Percentiles rank a stretch among this genome's conserved stretches.
Evolutionary conservation across 1,140 invertebrate genomes (phyloP).

Genomic region (Chrysoperla carnea): DNA sequence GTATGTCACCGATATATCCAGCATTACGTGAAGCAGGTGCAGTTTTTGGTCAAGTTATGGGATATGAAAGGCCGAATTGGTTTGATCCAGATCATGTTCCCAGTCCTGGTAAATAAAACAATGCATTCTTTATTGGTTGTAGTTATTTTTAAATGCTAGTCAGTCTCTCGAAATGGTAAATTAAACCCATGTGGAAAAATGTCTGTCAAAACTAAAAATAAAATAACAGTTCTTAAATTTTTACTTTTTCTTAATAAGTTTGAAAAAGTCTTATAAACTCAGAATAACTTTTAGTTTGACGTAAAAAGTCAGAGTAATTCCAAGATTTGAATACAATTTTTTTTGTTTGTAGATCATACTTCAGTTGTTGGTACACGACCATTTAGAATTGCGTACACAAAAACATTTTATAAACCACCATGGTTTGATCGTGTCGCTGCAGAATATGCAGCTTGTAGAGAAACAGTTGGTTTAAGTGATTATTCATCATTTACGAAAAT

Average conservation of each 20-base stretch:
- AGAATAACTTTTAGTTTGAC: too few species aligned
- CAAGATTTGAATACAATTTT: too few species aligned
- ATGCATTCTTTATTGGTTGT: background rate
- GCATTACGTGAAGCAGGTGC: slow-evolving; percentile 79
- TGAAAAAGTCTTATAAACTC: too few species aligned
- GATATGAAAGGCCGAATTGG: slow-evolving; percentile 90
- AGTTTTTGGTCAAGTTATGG: slow-evolving; percentile 97
- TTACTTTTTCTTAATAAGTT: too few species aligned
- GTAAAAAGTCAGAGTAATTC: too few species aligned
- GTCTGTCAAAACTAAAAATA: too few species aligned
- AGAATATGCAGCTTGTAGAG: slow-evolving; percentile 89
- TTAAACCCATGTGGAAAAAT: too few species aligned
- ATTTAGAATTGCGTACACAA: slow-evolving; percentile 51
- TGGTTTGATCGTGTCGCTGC: slow-evolving; percentile 82
- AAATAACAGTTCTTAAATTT: too few species aligned
- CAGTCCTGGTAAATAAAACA: background rate
- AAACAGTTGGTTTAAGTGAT: slow-evolving; percentile 84
- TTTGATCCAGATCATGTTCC: slow-evolving; percentile 44
- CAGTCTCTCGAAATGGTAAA: too few species aligned
- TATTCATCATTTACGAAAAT: slow-evolving; percentile 98
- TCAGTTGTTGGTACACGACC: slow-evolving; percentile 22
- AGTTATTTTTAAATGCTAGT: too few species aligned
- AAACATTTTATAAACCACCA: slow-evolving; percentile 71
- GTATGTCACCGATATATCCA: slow-evolving; percentile 94
- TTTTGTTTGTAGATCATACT: too few species aligned